Conservation (phyloP, 2,888 invertebrate species). For the Sepiola atlantica region DNA sequence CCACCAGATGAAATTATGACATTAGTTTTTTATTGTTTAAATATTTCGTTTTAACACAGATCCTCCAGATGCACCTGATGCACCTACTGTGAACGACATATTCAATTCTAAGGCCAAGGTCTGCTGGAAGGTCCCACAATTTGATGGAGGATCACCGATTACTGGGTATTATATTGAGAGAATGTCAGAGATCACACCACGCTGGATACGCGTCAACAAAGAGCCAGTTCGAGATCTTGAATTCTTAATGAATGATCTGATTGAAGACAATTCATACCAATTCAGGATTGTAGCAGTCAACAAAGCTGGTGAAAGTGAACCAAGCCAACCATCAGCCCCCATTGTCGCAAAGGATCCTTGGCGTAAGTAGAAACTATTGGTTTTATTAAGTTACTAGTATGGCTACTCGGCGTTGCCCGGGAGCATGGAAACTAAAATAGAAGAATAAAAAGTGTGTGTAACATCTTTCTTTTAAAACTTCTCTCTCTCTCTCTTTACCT, state of each 20-base stretch:
- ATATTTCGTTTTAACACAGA: conserved; percentile 55
- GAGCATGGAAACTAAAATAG: too few species aligned
- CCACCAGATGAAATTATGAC: background rate
- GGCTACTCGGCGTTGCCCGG: background rate
- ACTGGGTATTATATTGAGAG: conserved; percentile 73
- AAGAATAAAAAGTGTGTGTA: too few species aligned
- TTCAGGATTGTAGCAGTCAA: conserved; percentile 73
- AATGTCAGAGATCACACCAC: conserved; percentile 65
- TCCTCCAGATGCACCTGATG: conserved; percentile 70
- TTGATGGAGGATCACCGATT: conserved; percentile 73
- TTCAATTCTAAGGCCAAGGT: conserved; percentile 65
- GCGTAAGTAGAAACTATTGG: conserved; percentile 60
- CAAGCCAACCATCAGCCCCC: conserved; percentile 67
- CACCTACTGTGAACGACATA: conserved; percentile 69
- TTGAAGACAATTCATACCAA: conserved; percentile 69
- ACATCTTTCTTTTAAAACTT: too few species aligned
- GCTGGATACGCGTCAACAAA: conserved; percentile 70
- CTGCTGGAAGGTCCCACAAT: conserved; percentile 75
- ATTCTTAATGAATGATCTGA: conserved; percentile 61
- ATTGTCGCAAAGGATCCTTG: conserved; percentile 73
- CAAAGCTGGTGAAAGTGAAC: conserved; percentile 90
- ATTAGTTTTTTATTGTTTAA: background rate
- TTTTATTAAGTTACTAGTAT: background rate
- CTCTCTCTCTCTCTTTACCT: too few species aligned
- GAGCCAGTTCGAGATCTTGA: conserved; percentile 61